These are phyloP conservation scores for Capreolus pygargus DNA, from an alignment of 2,113 vertebrate species.

Conservation along the genomic window DNA sequence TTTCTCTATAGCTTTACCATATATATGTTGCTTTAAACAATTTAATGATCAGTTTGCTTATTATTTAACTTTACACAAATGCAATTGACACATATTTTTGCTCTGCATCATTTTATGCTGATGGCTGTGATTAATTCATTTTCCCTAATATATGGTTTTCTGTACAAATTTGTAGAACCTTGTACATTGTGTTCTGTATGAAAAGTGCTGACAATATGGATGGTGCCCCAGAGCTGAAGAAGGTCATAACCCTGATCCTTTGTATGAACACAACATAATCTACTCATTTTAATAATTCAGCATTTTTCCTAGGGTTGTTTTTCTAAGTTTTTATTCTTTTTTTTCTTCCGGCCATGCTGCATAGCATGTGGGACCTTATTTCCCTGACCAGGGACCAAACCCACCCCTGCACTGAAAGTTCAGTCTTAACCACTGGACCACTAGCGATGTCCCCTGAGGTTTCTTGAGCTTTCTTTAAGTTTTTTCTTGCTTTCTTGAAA, in stretches of 20 bases:
- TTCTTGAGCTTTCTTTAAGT: neutral
- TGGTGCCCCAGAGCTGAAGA: neutral
- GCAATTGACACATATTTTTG: neutral
- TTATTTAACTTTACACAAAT: neutral
- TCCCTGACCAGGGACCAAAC: neutral
- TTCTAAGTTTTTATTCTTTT: neutral
- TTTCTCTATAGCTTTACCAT: neutral
- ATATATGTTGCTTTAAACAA: neutral
- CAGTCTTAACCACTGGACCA: neutral
- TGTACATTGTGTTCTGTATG: neutral
- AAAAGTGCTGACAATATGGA: neutral
- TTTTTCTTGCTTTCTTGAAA: neutral
- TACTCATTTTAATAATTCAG: constrained; percentile 10
- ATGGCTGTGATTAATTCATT: neutral
- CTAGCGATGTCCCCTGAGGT: neutral
- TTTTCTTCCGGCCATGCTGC: neutral
- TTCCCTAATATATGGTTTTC: neutral
- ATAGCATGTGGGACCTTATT: neutral
- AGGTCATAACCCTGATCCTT: neutral
- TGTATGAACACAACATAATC: neutral
- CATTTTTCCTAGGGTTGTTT: neutral
- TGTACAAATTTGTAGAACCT: neutral
- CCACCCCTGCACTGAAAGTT: neutral
- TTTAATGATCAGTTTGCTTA: neutral
- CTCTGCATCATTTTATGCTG: neutral